Base-by-base conservation (phyloP, 1,140 invertebrate genomes). In the Heliothis virescens region DNA sequence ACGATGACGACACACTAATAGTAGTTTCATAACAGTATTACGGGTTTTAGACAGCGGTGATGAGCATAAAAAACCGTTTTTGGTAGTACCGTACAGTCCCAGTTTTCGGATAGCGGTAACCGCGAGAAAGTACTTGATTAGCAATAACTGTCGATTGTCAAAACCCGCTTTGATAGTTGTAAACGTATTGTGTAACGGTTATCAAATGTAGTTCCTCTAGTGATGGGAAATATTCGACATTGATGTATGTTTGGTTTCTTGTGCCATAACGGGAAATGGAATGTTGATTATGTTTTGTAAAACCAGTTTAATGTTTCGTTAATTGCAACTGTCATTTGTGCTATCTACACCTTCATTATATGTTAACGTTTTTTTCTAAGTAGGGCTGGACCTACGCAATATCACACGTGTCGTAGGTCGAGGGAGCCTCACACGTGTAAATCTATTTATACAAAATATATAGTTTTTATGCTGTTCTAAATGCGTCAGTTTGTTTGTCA, bases 21-120 rank as follows among this genome's bases (percentile, higher is more conserved):
- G 85, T 85, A 85, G 85, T 93, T 92, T 90, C 91, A 91, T 94
- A 94, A 94, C 91, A 92, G 89, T 92, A 91, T 90, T 92, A 91
- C 91, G 76, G 87, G 88, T 91, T 93, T 88, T 85, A 85, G 87
- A 87, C 53, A 79, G 83, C 79, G 81, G 79, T 77, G 90, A 91
- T 90, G 90, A 88, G 86, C 83, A 90, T 47, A n/a, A 87, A 90
- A 92, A 94, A 93, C 85, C 85, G 86, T 88, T 85, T 83, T 79
- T 69, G 80, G 79, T 85, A 83, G 87, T 94, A 94, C 93, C 93
- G 93, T 94, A 92, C 86, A 86, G 86, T 87, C 89, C 91, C 91
- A 91, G 85, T 90, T 94, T 93, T 94, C 85, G 90, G 89, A 60
- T 94, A 94, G 92, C 93, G 91, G 93, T 89, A 52, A 52, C 73